phyloP scores from a whole-genome alignment of 2,113 vertebrate species.

The Sprattus sprattus region DNA sequence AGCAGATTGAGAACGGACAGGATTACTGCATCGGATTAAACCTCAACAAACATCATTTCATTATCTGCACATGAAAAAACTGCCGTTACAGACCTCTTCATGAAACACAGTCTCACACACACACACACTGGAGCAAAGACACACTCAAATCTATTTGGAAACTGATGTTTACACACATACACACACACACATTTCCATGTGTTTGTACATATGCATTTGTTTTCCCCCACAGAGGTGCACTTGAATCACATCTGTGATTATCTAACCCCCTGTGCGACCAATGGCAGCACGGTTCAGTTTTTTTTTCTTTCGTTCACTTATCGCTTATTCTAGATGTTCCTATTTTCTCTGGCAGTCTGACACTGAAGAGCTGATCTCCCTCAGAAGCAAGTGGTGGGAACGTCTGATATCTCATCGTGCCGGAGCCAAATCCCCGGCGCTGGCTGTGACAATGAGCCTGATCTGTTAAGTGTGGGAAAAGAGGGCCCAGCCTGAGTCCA shows the following conservation, averaged over 20 bases:
- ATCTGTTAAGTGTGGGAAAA: not conserved
- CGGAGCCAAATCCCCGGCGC: not conserved
- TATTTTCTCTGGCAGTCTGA: not conserved
- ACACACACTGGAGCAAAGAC: not conserved
- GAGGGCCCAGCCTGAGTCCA: not conserved
- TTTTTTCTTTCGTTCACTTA: not conserved
- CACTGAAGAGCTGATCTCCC: not conserved
- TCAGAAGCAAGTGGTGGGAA: not conserved
- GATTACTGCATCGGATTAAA: slow-evolving; percentile 45
- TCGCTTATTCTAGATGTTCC: not conserved
- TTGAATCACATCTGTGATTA: not conserved
- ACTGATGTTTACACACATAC: not conserved
- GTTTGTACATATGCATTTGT: not conserved
- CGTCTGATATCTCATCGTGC: not conserved
- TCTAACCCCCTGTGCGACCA: not conserved
- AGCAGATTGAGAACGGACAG: slow-evolving; percentile 41
- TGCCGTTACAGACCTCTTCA: not conserved
- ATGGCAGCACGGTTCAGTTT: not conserved
- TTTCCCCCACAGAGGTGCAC: not conserved
- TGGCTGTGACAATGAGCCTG: not conserved
- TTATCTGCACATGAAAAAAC: slow-evolving; percentile 33
- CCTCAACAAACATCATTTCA: slow-evolving; percentile 42
- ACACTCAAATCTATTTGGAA: not conserved
- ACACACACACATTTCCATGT: not conserved
- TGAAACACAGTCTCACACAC: not conserved